Conservation (phyloP, 2,113 vertebrate genomes). For the Clarias macrocephalus region DNA sequence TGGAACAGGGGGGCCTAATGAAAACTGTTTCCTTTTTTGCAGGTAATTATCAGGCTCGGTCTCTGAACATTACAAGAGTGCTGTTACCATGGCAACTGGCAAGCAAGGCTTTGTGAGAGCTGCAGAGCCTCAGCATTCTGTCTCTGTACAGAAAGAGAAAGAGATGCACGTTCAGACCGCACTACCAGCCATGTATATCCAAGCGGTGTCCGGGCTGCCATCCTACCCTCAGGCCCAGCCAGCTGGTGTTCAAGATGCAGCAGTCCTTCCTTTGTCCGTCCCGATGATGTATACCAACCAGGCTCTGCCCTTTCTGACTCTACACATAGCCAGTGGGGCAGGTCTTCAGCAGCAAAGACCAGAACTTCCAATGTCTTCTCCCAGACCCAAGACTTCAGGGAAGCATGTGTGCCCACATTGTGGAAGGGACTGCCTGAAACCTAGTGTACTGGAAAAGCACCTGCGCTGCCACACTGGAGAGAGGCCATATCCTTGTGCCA, state of each 20-base stretch:
- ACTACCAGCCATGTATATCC: slow-evolving; percentile 79
- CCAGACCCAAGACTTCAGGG: slow-evolving; percentile 77
- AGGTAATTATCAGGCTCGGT: slow-evolving; percentile 72
- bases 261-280: slow-evolving; percentile 64
- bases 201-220: slow-evolving; percentile 76
- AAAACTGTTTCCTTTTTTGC: slow-evolving; percentile 67
- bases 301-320: slow-evolving; percentile 73
- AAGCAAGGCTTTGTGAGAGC: slow-evolving; percentile 69
- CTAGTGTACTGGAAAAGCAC: slow-evolving; percentile 95
- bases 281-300: slow-evolving; percentile 69
- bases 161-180: slow-evolving; percentile 68
- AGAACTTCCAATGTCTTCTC: slow-evolving; percentile 50
- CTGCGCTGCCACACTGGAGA: slow-evolving; percentile 95
- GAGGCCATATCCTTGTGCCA: slow-evolving; percentile 88
- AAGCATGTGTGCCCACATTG: slow-evolving; percentile 90
- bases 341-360: slow-evolving; percentile 68
- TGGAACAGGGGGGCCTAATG: slow-evolving; percentile 56
- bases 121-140: slow-evolving; percentile 61
- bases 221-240: slow-evolving; percentile 68
- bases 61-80: slow-evolving; percentile 68
- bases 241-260: slow-evolving; percentile 60
- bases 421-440: slow-evolving; percentile 92
- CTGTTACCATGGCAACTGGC: slow-evolving; percentile 79
- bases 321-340: slow-evolving; percentile 81
- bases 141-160: slow-evolving; percentile 64